Evolutionary conservation across 2,888 invertebrate genomes (phyloP), one percentile per base, ranked within the genome.

Genomic region (Thumatha senex): DNA sequence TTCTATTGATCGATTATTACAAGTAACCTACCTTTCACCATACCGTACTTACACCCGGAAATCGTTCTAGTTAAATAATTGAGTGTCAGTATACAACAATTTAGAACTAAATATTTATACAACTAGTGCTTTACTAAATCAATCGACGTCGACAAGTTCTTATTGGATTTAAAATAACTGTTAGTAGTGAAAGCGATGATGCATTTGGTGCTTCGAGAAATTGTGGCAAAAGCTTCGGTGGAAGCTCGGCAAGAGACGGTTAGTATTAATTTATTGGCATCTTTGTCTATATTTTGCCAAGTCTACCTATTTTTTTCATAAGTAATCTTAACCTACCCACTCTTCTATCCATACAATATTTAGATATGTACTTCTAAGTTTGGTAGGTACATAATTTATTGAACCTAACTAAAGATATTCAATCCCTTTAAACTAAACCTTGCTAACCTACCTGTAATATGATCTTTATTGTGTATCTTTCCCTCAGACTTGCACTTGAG

Each of bases 231-330:
- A 68, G 87, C 80, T 51, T 83, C 86, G 40, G 72, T 81, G 51
- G 85, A 84, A 73, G 72, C 82, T 34, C 87, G 86, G 60, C 78
- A 83, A 70, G 67, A 77, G 58, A 79, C 70, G 83, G 90, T 90
- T 64, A 72, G 86, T 86, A 70, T 48, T 18, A 4, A 24, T 12
- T 35, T 35, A 43, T 18, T 24, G 15, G 1, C 14, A 1, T 15
- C 8, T 36, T 15, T n/a, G n/a, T n/a, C n/a, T n/a, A n/a, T n/a
- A n/a, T n/a, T n/a, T n/a, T 24, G 18, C 18, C 5, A 24, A 5
- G 18, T 5, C 18, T 24, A 24, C 18, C n/a, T n/a, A n/a, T 24
- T 24, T 24, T 24, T 24, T 24, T 24, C 2, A 24, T 24, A 5
- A 4, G 18, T 24, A n/a, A n/a, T n/a, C n/a, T n/a, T n/a, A n/a